Evolutionary conservation across 2,113 vertebrate genomes (phyloP).

Genomic region (Tauraco erythrolophus): DNA sequence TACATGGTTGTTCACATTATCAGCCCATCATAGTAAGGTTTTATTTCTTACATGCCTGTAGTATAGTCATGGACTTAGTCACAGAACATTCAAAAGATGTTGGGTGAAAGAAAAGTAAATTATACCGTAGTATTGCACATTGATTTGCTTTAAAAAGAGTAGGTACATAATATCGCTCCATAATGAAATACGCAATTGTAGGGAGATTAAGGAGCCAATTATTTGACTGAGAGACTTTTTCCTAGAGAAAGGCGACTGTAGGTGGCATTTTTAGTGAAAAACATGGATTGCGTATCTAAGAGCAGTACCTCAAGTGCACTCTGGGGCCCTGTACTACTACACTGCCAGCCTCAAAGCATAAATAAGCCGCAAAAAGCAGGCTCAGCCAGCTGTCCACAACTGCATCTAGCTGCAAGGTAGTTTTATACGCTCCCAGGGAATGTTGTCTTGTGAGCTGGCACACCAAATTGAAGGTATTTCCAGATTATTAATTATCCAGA

Average conservation of each 20-base stretch:
- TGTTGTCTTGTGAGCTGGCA: neutral
- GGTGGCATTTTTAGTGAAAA: neutral
- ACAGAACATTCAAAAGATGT: neutral
- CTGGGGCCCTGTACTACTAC: neutral
- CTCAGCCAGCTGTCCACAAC: neutral
- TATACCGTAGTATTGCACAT: accelerated
- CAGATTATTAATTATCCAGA: neutral
- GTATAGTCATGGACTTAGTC: neutral
- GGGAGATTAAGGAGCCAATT: neutral
- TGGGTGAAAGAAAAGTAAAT: neutral
- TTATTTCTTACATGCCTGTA: neutral
- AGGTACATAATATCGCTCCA: neutral
- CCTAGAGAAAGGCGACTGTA: neutral
- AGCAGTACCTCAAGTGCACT: neutral
- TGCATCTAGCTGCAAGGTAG: neutral
- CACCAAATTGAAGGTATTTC: neutral
- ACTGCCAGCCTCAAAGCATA: neutral
- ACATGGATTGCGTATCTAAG: accelerated
- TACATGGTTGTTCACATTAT: neutral
- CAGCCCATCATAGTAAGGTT: neutral
- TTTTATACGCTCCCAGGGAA: neutral
- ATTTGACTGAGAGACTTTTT: neutral
- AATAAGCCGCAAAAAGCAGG: neutral
- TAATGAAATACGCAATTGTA: neutral
- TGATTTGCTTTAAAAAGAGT: neutral